These are phyloP conservation scores for Pyrochroa serraticornis DNA, from an alignment of 2,888 invertebrate genomes.

Conservation along the genomic window DNA sequence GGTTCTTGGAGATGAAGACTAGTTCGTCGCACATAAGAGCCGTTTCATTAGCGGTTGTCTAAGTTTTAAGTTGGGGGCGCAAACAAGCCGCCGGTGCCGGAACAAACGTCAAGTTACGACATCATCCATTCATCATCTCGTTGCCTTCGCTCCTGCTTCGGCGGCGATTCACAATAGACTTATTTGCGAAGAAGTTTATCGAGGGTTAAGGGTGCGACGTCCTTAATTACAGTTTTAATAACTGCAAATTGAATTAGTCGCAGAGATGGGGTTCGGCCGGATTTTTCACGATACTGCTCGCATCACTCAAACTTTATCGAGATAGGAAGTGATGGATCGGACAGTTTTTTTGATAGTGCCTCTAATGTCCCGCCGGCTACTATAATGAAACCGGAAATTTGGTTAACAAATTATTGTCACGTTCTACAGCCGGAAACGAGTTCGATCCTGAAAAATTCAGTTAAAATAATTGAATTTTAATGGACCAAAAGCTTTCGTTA, in stretches of 20 bases:
- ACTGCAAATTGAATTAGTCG: neutral
- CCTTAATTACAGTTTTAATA: neutral
- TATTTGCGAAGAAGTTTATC: neutral
- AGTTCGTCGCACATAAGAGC: neutral
- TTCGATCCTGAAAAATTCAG: no score
- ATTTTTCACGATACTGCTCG: conserved; percentile 1
- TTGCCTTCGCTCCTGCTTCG: conserved; percentile 7
- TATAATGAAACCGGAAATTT: no score
- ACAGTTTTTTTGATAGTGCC: no score
- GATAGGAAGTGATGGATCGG: no score
- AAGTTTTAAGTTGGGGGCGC: conserved; percentile 17
- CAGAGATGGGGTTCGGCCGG: conserved; percentile 1
- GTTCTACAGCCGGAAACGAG: no score
- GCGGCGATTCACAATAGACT: neutral
- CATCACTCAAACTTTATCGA: neutral
- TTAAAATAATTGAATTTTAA: no score
- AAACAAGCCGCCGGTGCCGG: conserved; percentile 16
- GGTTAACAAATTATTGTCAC: no score
- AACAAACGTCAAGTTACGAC: conserved; percentile 20
- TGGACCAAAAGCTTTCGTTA: no score
- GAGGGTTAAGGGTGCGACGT: neutral
- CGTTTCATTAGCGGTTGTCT: conserved; percentile 22
- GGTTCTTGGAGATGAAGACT: no score
- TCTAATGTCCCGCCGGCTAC: no score
- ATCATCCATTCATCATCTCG: conserved; percentile 19